phyloP scores from a whole-genome alignment of 2,797 vertebrate genomes.

The Furcifer pardalis region DNA sequence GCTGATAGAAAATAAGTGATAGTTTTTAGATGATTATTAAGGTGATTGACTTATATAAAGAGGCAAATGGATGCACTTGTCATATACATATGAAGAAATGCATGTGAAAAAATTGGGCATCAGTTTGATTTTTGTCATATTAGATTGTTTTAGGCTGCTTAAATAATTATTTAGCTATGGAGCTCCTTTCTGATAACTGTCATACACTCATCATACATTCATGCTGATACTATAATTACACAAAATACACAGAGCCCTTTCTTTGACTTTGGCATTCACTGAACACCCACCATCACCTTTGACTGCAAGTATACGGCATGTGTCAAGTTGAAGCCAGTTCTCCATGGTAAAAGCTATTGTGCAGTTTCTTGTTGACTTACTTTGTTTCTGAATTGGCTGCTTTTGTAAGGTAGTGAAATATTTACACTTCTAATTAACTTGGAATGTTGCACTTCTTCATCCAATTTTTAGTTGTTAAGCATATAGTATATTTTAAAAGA shows the following conservation, averaged over 20 bases:
- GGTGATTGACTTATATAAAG: neutral
- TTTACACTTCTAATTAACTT: neutral
- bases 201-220: neutral
- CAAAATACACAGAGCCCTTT: neutral
- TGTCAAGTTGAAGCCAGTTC: accelerated
- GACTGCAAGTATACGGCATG: accelerated
- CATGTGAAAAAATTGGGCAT: neutral
- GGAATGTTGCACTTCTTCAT: constrained; percentile 47
- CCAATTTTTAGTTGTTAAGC: constrained; percentile 49
- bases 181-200: neutral
- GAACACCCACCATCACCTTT: neutral
- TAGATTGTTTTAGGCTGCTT: neutral
- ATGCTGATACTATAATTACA: neutral
- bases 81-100: neutral
- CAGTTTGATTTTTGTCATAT: neutral
- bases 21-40: neutral
- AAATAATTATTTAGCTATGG: neutral
- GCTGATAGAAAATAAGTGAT: neutral
- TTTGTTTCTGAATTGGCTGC: constrained; percentile 59
- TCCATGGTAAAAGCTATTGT: neutral
- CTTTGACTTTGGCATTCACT: neutral
- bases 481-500: constrained; percentile 25
- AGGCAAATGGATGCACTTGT: neutral
- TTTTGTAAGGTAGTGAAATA: constrained; percentile 64
- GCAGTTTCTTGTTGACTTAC: constrained; percentile 31